These are phyloP conservation scores for Drosophila pseudotakahashii DNA, from an alignment of 2,888 invertebrate genomes.

Conservation along the genomic window DNA sequence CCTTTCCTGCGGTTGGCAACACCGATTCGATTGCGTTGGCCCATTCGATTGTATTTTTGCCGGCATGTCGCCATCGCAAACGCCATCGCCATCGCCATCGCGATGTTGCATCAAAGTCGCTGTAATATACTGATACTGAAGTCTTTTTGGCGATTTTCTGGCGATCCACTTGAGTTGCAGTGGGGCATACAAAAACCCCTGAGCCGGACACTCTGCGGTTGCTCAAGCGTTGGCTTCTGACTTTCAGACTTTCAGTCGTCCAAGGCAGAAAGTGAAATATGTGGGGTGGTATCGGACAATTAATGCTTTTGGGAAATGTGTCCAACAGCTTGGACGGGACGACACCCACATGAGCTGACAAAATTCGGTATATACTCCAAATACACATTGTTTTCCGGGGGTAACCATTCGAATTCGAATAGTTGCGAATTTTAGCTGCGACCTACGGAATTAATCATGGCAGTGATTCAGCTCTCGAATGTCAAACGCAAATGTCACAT, in stretches of 20 bases:
- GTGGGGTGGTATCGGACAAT: constrained; percentile 7
- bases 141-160: constrained; percentile 40
- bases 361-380: constrained; percentile 11
- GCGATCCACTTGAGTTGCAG: constrained; percentile 66
- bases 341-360: constrained; percentile 24
- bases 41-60: constrained; percentile 23
- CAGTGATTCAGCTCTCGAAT: constrained; percentile 71
- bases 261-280: background rate
- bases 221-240: constrained; percentile 55
- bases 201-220: constrained; percentile 32
- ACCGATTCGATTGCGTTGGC: constrained; percentile 36
- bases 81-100: constrained; percentile 5
- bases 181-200: constrained; percentile 24
- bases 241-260: background rate
- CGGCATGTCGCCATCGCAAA: constrained; percentile 7
- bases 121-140: constrained; percentile 39
- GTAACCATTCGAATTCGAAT: background rate
- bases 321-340: constrained; percentile 4
- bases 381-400: background rate
- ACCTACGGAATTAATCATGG: constrained; percentile 61
- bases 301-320: constrained; percentile 9
- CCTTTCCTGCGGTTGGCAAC: constrained; percentile 34
- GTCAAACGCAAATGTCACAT: constrained; percentile 80
- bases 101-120: constrained; percentile 13
- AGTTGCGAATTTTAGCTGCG: constrained; percentile 11